Base-by-base conservation (phyloP, 2,888 invertebrate genomes). In the Torymus texanus region DNA sequence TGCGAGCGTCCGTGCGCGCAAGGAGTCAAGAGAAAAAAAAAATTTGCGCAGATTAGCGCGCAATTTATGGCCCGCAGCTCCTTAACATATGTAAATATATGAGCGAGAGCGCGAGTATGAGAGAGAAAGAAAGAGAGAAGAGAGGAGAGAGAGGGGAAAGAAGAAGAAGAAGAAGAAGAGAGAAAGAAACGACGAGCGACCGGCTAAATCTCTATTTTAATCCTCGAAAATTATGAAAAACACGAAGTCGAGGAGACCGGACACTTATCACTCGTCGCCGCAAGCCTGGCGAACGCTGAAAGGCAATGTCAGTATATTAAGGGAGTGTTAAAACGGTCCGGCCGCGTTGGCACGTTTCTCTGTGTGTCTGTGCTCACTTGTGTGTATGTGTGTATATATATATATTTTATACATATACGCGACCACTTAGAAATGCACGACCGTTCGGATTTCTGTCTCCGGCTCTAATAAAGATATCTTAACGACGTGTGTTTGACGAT, bases 231-330 rank as follows among this genome's bases (percentile, higher is more conserved):
- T 78, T 68, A 78, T 78, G 73, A 79, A 75, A 79, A 75, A 75
- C 71, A 78, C 70, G 61, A 41, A 65, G 29, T 21, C 21, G 18
- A 62, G 16, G 24, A 58, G 61, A 56, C 29, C 21, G 56, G 75
- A 75, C 75, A 72, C 75, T 79, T 75, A 79, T 79, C 79, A 79
- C 75, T 79, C 75, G 78, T 73, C 72, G 76, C 50, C 14, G 24
- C 53, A 16, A 53, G 41, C 8, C 16, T 18, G 41, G 21, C 29
- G 24, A 55, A 68, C 70, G 79, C 53, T 79, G 79, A 79, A 79
- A 79, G 79, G 51, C 71, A 65, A 75, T 68, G 66, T 75, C 65
- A 21, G 74, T 66, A 62, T 53, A 81, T 82, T 82, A 84, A 81
- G 81, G 78, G 78, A 82, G 41, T 41, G 41, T 41, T 41, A 41